Evolutionary conservation across 2,113 vertebrate genomes (phyloP), one percentile per base, ranked within the genome.

Genomic region (Mesoclemmys tuberculata): DNA sequence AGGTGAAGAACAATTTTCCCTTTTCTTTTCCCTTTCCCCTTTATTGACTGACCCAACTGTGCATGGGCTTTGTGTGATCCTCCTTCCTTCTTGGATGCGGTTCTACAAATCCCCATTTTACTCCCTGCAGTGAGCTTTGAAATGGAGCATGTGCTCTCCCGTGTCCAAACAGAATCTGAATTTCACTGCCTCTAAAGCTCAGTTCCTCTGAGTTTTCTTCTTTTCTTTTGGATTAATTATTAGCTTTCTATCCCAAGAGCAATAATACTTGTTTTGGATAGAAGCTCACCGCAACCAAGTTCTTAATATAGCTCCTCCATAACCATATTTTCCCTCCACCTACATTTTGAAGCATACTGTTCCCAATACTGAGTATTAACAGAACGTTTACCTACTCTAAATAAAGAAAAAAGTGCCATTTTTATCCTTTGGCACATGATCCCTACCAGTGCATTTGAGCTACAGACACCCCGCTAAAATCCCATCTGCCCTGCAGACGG

Each of bases 231-330:
- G 93, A 91, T 89, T 85, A 80, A 55, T 52, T 88, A 5, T 44
- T 58, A 22, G 38, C 78, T 74, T 94, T 84, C 78, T 49, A 86
- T 92, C 96, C 96, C 96, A 95, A 96, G 84, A 96, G 92, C 96
- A 96, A 96, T 81, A 95, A 80, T 86, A 86, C n/a, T 64, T 96
- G 90, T 95, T 96, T 94, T 49, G 86, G 78, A 88, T 96, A 86
- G 96, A 94, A 90, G 86, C 86, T 95, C 82, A 81, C 21, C 41
- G 5, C 12, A 55, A 92, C 88, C 55, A 56, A 90, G 82, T 46
- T 89, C 92, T 94, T 85, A 52, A 68, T 85, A 87, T 41, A 92
- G 93, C 80, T 93, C 84, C 94, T 84, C 88, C 92, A 96, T 84
- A 81, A 90, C 83, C 0, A 0, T 85, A 31, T 95, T 96, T 49